Evolutionary conservation across 2,888 invertebrate species (phyloP).

Genomic region (Brachylomia viminalis): DNA sequence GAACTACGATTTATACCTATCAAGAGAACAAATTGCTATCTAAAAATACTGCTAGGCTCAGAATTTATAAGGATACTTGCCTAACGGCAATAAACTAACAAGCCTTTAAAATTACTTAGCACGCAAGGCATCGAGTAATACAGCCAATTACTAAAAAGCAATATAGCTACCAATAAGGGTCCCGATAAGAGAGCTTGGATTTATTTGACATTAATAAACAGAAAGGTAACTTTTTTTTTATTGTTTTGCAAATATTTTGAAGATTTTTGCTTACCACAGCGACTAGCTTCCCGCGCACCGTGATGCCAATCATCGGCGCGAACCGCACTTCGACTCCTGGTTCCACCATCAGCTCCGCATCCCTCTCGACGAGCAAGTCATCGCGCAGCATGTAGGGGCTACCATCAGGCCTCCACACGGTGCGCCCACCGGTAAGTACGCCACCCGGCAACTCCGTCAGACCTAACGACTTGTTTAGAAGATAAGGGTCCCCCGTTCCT

Average conservation of each 20-base stretch:
- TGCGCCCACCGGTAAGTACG: conserved; percentile 90
- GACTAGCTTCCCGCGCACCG: conserved; percentile 96
- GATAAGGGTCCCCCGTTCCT: conserved; percentile 82
- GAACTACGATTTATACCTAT: conserved; percentile 17
- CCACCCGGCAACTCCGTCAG: conserved; percentile 92
- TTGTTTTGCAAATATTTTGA: conserved; percentile 29
- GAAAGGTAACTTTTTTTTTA: background rate
- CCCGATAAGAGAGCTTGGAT: conserved; percentile 5
- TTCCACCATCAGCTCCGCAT: conserved; percentile 95
- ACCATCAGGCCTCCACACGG: conserved; percentile 89
- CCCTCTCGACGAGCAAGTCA: conserved; percentile 94
- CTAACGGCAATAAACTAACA: conserved; percentile 37
- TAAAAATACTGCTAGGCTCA: conserved; percentile 37
- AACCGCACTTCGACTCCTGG: conserved; percentile 97
- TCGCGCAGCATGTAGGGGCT: conserved; percentile 95
- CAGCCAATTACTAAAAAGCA: conserved; percentile 31
- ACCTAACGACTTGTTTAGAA: conserved; percentile 84
- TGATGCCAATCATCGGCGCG: conserved; percentile 97
- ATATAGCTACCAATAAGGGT: conserved; percentile 26
- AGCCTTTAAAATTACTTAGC: conserved; percentile 35
- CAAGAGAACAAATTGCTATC: conserved; percentile 2
- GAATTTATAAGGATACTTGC: conserved; percentile 11
- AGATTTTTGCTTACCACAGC: conserved; percentile 94
- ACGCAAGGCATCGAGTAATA: conserved; percentile 45
- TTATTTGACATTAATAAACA: background rate